Evolutionary conservation across 2,113 vertebrate genomes (phyloP), one percentile per base, ranked within the genome.

Genomic region (Coptodon bakossiorum): DNA sequence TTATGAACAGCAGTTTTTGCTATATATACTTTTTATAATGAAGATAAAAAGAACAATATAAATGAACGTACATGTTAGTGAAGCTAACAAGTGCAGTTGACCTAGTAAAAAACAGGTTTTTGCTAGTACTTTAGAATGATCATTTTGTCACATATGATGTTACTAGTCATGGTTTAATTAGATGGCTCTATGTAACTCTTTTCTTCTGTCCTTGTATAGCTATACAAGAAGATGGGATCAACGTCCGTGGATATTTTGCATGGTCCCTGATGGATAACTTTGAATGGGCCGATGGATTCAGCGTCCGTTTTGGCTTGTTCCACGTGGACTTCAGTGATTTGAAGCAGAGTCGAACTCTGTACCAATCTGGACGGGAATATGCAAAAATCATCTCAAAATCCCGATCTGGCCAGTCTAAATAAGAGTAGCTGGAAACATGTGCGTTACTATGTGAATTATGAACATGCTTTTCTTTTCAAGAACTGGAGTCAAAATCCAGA

Each of bases 191-290:
- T 3, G 13, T 22, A 6, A 76, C 4, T 36, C 6, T 17, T 36
- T 6, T 85, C 5, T 81, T 34, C 11, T 59, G 3, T 73, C 24
- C 57, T 12, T 82, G 31, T 66, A 12, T 86, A 97, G 95, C 93
- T 6, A 93, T 97, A 73, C 92, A 83, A 50, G 82, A 96, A 53
- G 94, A 97, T 31, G 85, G 88, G 56, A 95, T 97, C 84, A 85
- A 95, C 3, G 66, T 97, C 56, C 86, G 9, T 6, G 81, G 96
- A 16, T 97, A 96, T 88, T 98, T 97, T 81, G 90, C 89, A 0
- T 97, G 96, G 96, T 97, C 95, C 0, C 93, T 97, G 82, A 86
- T 98, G 95, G 96, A 97, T 91, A 98, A 97, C 89, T 97, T 97
- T 85, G 97, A 98, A 79, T 97, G 97, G 97, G 90, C 27, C 0